These are phyloP conservation scores for Psephotus haematonotus DNA, from an alignment of 2,113 vertebrate genomes.

Conservation along the genomic window DNA sequence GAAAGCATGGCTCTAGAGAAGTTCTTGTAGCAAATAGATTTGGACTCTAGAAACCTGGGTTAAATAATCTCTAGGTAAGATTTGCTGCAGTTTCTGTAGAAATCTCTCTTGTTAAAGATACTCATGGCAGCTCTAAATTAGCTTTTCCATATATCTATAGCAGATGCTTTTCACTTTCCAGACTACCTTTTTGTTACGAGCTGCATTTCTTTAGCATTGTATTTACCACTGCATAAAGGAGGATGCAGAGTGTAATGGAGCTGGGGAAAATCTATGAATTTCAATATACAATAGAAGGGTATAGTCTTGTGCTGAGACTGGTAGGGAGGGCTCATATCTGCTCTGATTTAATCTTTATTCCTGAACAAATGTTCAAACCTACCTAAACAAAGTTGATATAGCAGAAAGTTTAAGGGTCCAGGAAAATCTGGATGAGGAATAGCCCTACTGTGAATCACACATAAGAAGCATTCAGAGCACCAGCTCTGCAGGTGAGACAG, in stretches of 20 bases:
- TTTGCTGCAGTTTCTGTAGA: not conserved
- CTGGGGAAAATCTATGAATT: not conserved
- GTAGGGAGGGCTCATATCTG: not conserved
- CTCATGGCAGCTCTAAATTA: not conserved
- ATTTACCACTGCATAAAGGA: not conserved
- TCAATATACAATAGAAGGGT: not conserved
- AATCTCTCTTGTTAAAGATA: not conserved
- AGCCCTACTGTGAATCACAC: not conserved
- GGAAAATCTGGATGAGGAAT: not conserved
- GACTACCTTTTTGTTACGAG: not conserved
- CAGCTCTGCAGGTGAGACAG: not conserved
- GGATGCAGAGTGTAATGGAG: not conserved
- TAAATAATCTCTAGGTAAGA: not conserved
- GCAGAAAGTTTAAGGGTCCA: not conserved
- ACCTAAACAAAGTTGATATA: not conserved
- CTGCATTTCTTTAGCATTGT: not conserved
- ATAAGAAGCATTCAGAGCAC: not conserved
- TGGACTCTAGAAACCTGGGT: not conserved
- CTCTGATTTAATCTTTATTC: not conserved
- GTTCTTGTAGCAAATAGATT: not conserved
- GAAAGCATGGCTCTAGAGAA: not conserved
- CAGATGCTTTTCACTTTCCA: not conserved
- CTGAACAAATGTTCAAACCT: not conserved
- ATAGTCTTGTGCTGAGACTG: not conserved
- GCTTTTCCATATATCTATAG: not conserved